Conservation (phyloP, 2,113 vertebrate genomes). For the Oophaga pumilio region DNA sequence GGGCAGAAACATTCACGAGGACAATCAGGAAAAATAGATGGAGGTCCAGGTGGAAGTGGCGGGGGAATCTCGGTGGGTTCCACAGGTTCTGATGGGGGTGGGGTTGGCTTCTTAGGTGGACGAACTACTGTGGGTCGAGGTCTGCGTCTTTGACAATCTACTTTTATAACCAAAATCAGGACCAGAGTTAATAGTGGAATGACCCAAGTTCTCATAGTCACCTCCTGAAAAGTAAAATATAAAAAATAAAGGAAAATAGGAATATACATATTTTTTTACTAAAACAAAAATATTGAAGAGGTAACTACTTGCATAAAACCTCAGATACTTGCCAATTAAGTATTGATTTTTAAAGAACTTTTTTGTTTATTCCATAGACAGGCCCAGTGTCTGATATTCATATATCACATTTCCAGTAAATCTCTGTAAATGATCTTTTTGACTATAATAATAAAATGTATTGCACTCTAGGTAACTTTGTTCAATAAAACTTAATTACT, state of each 20-base stretch:
- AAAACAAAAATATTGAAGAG: not conserved
- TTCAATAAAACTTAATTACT: too few species aligned
- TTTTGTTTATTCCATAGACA: too few species aligned
- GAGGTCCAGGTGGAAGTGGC: conserved; percentile 80
- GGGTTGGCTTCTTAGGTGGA: conserved; percentile 65
- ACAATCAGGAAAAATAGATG: conserved; percentile 84
- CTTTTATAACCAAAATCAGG: conserved; percentile 74
- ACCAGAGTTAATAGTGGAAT: conserved; percentile 77
- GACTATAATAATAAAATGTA: too few species aligned
- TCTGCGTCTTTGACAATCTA: conserved; percentile 70
- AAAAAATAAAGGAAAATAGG: not conserved
- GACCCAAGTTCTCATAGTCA: conserved; percentile 82
- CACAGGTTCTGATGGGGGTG: conserved; percentile 71
- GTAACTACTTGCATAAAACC: too few species aligned
- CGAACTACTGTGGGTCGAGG: conserved; percentile 67
- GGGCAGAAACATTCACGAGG: conserved; percentile 90
- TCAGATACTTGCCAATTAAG: too few species aligned
- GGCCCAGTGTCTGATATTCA: too few species aligned
- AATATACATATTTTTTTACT: not conserved
- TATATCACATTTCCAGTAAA: too few species aligned
- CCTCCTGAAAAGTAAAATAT: conserved; percentile 59
- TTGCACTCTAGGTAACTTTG: too few species aligned
- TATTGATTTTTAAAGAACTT: too few species aligned
- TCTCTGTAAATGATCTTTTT: too few species aligned
- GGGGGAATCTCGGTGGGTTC: conserved; percentile 94